Percentiles rank a stretch among this genome's conserved stretches.
phyloP scores from a whole-genome alignment of 2,888 invertebrate species.

The Diarsia dahlii region DNA sequence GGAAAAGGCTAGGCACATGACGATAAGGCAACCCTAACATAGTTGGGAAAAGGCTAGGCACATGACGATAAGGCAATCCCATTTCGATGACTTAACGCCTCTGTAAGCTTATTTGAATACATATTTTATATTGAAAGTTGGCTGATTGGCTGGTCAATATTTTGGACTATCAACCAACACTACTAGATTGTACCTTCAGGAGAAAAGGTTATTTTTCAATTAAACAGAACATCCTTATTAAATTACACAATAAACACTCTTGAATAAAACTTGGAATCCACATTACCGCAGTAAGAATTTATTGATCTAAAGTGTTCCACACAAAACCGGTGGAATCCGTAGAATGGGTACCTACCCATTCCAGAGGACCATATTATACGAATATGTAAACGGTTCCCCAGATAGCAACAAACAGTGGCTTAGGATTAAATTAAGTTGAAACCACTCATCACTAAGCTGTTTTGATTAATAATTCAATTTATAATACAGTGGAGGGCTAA shows the following conservation, averaged over 20 bases:
- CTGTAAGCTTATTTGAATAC: neutral
- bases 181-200: neutral
- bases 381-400: conserved; percentile 59
- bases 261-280: conserved; percentile 2
- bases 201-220: neutral
- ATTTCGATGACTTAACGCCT: neutral
- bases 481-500: conserved; percentile 49
- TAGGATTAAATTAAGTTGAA: conserved; percentile 67
- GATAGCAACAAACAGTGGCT: conserved; percentile 54
- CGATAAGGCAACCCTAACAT: too few species aligned
- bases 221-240: neutral
- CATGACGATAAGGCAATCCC: too few species aligned
- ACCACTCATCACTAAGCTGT: conserved; percentile 64
- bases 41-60: too few species aligned
- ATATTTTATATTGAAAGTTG: neutral
- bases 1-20: too few species aligned
- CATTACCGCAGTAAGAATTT: conserved; percentile 32
- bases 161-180: neutral
- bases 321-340: conserved; percentile 23
- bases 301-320: conserved; percentile 31
- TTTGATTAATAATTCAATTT: conserved; percentile 67
- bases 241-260: neutral
- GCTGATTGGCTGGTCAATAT: neutral
- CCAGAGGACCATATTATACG: conserved; percentile 23
- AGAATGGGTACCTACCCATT: conserved; percentile 6